Base-by-base conservation (phyloP, 2,888 invertebrate genomes). In the Netelia fuscicornis region DNA sequence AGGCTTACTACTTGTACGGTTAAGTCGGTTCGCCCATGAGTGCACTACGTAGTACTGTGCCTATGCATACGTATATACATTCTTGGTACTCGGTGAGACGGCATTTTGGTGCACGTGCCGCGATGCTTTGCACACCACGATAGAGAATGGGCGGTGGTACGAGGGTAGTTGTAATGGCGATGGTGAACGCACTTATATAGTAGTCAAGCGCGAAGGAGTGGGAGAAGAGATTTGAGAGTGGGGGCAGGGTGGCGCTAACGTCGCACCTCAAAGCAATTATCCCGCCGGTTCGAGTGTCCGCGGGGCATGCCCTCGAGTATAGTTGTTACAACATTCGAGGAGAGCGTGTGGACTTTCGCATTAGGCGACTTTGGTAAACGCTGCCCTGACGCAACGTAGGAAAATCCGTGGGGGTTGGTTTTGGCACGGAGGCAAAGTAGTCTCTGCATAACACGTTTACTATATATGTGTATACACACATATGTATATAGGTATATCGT, bases 241-340 rank as follows among this genome's bases (percentile, higher is more conserved):
- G 11, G 17, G 48, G 48, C 37, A 30, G 17, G 37, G 37, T 37
- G 37, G 42, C 56, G 42, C n/a, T 23, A 52, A 56, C 11, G 54
- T 76, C 17, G 48, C 72, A 72, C 67, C 78, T 78, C 74, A 44
- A 75, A 78, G 78, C 68, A 81, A 77, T 81, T 81, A 72, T 77
- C 72, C 72, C 1, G 8, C 20, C 17, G 23, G 44, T 20, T 56
- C 58, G 58, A 48, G 52, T 64, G 52, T 84, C 42, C 58, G 64
- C 20, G 11, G 8, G 8, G 17, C 17, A 54, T 52, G 58, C 58
- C 17, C 52, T 64, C 71, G 71, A 80, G 65, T 60, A 84, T 80
- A 30, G 44, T 54, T 72, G 72, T 81, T 64, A 62, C 37, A 52
- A 52, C 20, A 37, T 42, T 62, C 42, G 10, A 62, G 52, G 62